These are phyloP conservation scores for Tetramorium simillimum DNA, from an alignment of 1,140 invertebrate species.

Conservation along the genomic window DNA sequence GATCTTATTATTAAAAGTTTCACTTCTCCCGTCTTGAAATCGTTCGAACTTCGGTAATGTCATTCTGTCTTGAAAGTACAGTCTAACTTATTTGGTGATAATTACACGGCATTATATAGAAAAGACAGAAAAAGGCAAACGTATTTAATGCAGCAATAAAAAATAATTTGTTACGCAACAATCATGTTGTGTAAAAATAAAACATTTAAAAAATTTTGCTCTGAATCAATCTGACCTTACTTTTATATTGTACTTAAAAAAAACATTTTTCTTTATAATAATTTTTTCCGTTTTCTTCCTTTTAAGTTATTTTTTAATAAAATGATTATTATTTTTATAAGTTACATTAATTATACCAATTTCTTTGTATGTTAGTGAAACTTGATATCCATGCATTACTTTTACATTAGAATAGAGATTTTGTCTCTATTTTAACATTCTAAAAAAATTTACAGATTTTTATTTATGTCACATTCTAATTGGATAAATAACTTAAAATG, in stretches of 20 bases:
- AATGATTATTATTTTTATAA: background rate
- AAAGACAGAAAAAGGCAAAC: background rate
- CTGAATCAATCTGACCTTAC: background rate
- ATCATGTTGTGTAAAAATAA: background rate
- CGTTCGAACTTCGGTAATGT: conserved; percentile 4
- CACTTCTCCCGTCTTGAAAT: conserved; percentile 39
- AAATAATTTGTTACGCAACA: background rate
- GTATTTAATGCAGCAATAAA: background rate
- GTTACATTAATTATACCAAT: background rate
- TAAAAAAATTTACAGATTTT: background rate
- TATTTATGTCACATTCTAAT: background rate
- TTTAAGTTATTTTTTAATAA: background rate
- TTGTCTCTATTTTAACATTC: background rate
- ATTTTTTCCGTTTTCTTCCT: background rate
- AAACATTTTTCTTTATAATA: background rate
- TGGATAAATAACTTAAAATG: background rate
- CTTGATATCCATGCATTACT: background rate
- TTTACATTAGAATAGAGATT: too few relatives aligned
- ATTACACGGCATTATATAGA: background rate
- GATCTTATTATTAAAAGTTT: conserved; percentile 68
- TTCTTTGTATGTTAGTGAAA: background rate
- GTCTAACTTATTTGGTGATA: conserved; percentile 21
- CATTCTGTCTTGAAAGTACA: conserved; percentile 27
- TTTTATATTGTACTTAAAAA: background rate
- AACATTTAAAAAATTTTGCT: background rate